Base-by-base conservation (phyloP, 2,797 vertebrate genomes). In the Sylvilagus floridanus region DNA sequence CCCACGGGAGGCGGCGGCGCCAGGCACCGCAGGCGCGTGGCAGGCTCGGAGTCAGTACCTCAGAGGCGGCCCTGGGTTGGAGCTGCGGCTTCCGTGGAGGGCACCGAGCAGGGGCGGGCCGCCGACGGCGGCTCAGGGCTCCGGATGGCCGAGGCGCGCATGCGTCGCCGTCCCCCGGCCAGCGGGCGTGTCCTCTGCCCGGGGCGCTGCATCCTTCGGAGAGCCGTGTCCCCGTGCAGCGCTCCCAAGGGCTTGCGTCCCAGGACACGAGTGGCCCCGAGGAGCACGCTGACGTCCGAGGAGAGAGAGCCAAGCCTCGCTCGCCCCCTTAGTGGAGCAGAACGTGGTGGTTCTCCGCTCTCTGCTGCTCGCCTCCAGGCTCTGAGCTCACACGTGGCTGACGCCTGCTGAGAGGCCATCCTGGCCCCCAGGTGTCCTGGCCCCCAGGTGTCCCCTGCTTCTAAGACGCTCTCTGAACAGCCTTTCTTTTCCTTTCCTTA, bases 71-170 rank as follows among this genome's bases (percentile, higher is more conserved):
- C 42, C 42, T 47, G 42, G 42, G 42, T 47, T 47, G 42, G 42
- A 47, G 42, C 77, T 42, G 57, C 93, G 2, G 1, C 13, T 5
- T 5, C 19, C 2, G 30, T 6, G 17, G 3, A 1, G 19, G 19
- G 81, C n/a, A 22, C 42, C 6, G 24, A 32, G 47, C 50, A 4
- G 0, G 28, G 30, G 21, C 5, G 28, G 4, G 21, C n/a, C 6
- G 12, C 4, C 7, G 5, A 37, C 35, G 4, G 21, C 42, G 2
- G 0, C 8, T n/a, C 68, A 0, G n/a, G 77, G 52, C 7, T 42
- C 6, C 0, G 11, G 7, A 26, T 8, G 1, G 10, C 3, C 1
- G 76, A 5, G 63, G 63, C 16, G 5, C 5, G 7, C 6, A 0
- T 2, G 22, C 8, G 1, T 6, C n/a, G 12, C 37, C 10, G 89